Conservation (phyloP, 2,113 vertebrate species). For the Grallaria varia region DNA sequence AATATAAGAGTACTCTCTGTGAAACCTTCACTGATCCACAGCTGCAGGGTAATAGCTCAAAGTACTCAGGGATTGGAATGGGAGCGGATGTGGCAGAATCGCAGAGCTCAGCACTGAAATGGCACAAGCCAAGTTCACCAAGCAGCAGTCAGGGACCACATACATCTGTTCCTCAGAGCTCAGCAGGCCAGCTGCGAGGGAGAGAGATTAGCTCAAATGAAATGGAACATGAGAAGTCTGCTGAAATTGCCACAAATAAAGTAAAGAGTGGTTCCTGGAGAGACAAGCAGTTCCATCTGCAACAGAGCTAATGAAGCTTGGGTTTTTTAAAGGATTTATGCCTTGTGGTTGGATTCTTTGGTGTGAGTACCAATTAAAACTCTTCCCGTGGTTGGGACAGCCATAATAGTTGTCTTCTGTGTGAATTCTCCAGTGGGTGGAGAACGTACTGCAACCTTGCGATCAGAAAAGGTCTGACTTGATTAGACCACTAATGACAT, state of each 20-base stretch:
- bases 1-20: background rate
- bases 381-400: background rate
- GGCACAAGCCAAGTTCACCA: background rate
- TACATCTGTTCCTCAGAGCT: background rate
- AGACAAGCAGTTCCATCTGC: conserved; percentile 24
- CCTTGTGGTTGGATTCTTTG: conserved; percentile 9
- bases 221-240: conserved; percentile 33
- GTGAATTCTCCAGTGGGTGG: background rate
- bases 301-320: conserved; percentile 25
- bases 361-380: conserved; percentile 22
- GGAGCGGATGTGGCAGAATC: background rate
- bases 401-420: background rate
- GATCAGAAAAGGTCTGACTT: background rate
- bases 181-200: background rate
- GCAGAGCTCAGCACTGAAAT: background rate
- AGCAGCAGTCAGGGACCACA: background rate
- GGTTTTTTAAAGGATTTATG: background rate
- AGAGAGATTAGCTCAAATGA: conserved; percentile 14
- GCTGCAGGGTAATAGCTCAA: background rate
- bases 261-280: conserved; percentile 1
- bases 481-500: background rate
- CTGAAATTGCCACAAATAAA: conserved; percentile 26
- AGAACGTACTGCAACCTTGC: background rate
- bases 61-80: background rate
- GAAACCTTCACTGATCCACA: background rate